phyloP scores from a whole-genome alignment of 2,113 vertebrate species.

The Labeo rohita region DNA sequence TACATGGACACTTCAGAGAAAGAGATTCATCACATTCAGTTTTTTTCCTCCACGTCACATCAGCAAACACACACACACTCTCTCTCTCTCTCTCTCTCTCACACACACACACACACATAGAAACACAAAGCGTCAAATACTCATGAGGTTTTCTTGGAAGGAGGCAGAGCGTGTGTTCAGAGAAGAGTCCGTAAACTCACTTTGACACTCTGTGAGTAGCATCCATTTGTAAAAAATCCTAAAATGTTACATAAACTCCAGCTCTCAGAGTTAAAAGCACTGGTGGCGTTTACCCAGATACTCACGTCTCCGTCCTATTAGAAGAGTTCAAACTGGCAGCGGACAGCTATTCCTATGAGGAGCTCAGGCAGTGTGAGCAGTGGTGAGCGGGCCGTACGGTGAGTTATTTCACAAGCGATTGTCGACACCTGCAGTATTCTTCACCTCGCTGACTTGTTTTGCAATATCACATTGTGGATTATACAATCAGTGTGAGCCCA shows the following conservation, averaged over 20 bases:
- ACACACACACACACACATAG: slow-evolving; percentile 15
- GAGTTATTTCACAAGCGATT: slow-evolving; percentile 11
- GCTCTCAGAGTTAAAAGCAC: slow-evolving; percentile 31
- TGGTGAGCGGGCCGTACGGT: not conserved
- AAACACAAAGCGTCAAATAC: slow-evolving; percentile 40
- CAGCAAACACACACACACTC: slow-evolving; percentile 28
- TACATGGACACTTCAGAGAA: slow-evolving; percentile 66
- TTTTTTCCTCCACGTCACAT: slow-evolving; percentile 60
- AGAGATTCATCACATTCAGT: slow-evolving; percentile 66
- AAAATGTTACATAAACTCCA: slow-evolving; percentile 14
- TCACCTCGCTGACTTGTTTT: not conserved
- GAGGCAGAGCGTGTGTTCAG: slow-evolving; percentile 34
- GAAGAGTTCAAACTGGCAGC: slow-evolving; percentile 42
- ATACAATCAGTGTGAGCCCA: slow-evolving; percentile 19
- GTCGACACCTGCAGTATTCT: not conserved
- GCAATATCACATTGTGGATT: slow-evolving; percentile 20
- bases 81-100: not conserved
- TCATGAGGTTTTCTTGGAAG: slow-evolving; percentile 49
- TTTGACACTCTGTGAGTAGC: slow-evolving; percentile 29
- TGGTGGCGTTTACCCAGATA: slow-evolving; percentile 36
- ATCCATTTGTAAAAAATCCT: slow-evolving; percentile 28
- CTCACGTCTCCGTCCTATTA: slow-evolving; percentile 32
- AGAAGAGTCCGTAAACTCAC: slow-evolving; percentile 29
- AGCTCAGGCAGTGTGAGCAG: slow-evolving; percentile 35
- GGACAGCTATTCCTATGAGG: slow-evolving; percentile 14